Percentiles rank a stretch among this genome's conserved stretches.
phyloP scores from a whole-genome alignment of 2,797 vertebrate species.

The Champsocephalus esox region DNA sequence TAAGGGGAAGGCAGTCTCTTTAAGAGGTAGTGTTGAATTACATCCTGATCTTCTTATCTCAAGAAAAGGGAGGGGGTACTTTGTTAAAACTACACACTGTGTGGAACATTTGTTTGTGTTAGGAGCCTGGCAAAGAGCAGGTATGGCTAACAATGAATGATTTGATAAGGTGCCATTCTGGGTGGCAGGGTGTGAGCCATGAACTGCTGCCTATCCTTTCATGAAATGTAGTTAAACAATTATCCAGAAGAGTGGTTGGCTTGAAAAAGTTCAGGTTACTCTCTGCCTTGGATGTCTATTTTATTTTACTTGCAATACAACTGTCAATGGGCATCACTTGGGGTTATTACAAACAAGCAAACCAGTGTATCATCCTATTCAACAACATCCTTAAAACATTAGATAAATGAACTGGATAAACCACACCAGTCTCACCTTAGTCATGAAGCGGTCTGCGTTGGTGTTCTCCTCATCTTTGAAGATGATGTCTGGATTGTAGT shows the following conservation, averaged over 20 bases:
- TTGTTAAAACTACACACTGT: constrained; percentile 66
- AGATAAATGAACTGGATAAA: constrained; percentile 4
- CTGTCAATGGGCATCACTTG: neutral
- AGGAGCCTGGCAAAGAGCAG: constrained; percentile 39
- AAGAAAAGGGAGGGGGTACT: constrained; percentile 54
- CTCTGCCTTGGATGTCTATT: neutral
- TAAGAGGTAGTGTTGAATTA: constrained; percentile 73
- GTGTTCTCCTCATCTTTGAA: constrained; percentile 99
- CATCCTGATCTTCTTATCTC: constrained; percentile 71
- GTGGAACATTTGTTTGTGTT: constrained; percentile 55
- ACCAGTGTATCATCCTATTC: neutral
- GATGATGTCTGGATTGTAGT: constrained; percentile 97
- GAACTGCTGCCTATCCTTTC: constrained; percentile 6
- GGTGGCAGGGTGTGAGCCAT: constrained; percentile 2
- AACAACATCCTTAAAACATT: neutral
- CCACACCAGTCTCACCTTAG: constrained; percentile 87
- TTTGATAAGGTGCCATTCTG: constrained; percentile 24
- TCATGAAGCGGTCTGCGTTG: constrained; percentile 96
- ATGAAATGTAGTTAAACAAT: constrained; percentile 37
- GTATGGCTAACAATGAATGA: constrained; percentile 48
- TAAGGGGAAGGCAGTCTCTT: constrained; percentile 62
- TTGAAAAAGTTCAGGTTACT: constrained; percentile 13
- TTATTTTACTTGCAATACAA: constrained; percentile 14
- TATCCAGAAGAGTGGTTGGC: constrained; percentile 29
- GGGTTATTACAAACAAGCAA: constrained; percentile 2